Evolutionary conservation across 2,888 invertebrate genomes (phyloP).

Genomic region (Myopa tessellatipennis): DNA sequence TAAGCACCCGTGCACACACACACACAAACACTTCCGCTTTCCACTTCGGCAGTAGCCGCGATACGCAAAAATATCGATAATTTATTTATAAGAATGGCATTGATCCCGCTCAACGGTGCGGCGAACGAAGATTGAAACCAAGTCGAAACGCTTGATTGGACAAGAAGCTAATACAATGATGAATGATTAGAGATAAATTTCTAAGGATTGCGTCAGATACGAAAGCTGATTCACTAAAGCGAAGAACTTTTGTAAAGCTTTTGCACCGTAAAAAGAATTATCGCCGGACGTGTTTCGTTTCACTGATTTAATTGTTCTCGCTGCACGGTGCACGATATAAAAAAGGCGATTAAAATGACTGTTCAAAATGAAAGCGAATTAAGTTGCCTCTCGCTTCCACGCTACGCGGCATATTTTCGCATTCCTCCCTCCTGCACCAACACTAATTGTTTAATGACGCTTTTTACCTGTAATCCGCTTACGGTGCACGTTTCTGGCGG

Average conservation of each 20-base stretch:
- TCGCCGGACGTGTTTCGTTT: conserved; percentile 54
- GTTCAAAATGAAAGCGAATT: too few species aligned
- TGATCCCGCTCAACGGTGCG: background rate
- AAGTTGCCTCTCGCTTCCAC: background rate
- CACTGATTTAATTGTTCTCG: conserved; percentile 51
- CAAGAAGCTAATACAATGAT: too few species aligned
- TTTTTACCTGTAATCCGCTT: conserved; percentile 77
- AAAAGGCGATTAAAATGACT: conserved; percentile 1
- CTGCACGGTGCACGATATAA: background rate
- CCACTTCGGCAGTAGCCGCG: background rate
- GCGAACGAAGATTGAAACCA: background rate
- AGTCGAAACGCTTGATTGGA: too few species aligned
- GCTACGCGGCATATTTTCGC: background rate
- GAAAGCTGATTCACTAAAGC: too few species aligned
- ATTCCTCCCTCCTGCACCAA: background rate
- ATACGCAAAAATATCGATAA: background rate
- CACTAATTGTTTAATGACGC: conserved; percentile 44
- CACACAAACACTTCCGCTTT: background rate
- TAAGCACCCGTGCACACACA: background rate
- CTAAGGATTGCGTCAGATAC: too few species aligned
- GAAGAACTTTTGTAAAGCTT: too few species aligned
- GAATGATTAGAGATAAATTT: too few species aligned
- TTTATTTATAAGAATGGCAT: conserved; percentile 42
- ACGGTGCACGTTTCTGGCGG: conserved; percentile 68
- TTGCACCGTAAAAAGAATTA: conserved; percentile 46